Conservation (phyloP, 2,797 vertebrate species). For the Sebastes umbrosus region DNA sequence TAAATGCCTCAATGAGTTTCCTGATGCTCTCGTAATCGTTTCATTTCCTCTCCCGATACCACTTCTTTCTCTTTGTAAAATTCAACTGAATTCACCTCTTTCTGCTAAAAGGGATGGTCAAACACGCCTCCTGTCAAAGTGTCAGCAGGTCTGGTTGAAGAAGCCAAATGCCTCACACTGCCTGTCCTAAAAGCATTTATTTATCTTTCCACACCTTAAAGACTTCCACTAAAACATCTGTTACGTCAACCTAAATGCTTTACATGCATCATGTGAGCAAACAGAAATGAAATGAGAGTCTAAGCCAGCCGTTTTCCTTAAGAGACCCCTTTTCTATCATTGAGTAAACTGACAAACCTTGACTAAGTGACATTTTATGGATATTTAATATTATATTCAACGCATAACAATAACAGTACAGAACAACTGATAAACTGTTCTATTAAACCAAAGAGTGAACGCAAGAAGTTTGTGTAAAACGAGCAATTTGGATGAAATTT, state of each 20-base stretch:
- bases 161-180: not conserved
- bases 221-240: not conserved
- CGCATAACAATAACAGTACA: too few relatives aligned
- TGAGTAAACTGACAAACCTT: too few relatives aligned
- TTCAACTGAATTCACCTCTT: not conserved
- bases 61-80: not conserved
- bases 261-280: not conserved
- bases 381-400: too few relatives aligned
- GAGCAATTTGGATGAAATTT: too few relatives aligned
- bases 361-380: too few relatives aligned
- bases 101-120: not conserved
- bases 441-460: too few relatives aligned
- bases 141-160: slow-evolving; percentile 17
- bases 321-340: not conserved
- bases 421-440: too few relatives aligned
- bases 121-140: slow-evolving; percentile 29
- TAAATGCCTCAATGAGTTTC: slow-evolving; percentile 44
- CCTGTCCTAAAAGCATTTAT: not conserved
- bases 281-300: not conserved
- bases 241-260: not conserved
- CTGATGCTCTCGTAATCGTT: not conserved
- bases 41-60: not conserved
- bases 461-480: too few relatives aligned
- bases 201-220: not conserved
- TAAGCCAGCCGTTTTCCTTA: too few relatives aligned